phyloP scores from a whole-genome alignment of 2,888 invertebrate genomes.

The Altica lythri region DNA sequence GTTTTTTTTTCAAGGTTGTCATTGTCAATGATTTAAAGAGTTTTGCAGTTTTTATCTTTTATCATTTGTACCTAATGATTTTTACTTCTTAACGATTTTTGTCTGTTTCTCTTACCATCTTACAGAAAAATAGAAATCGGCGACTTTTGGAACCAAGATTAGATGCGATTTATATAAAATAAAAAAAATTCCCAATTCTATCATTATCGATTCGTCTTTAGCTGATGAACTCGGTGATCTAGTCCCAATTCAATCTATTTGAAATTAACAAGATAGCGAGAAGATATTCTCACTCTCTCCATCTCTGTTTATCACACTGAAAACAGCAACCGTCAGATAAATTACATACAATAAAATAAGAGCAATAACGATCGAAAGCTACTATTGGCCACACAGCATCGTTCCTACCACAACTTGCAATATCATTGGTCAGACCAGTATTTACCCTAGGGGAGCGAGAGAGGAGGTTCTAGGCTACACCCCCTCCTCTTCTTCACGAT shows the following conservation, averaged over 20 bases:
- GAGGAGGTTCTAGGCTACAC: slow-evolving; percentile 27
- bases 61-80: no score
- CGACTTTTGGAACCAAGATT: no score
- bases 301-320: slow-evolving; percentile 22
- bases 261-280: slow-evolving; percentile 30
- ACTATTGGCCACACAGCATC: no score
- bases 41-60: no score
- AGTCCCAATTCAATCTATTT: slow-evolving; percentile 21
- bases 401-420: slow-evolving; percentile 23
- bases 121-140: no score
- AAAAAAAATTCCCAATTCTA: neutral
- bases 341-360: slow-evolving; percentile 31
- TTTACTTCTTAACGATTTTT: no score
- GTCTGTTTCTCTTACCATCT: no score
- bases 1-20: no score
- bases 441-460: slow-evolving; percentile 27
- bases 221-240: slow-evolving; percentile 20
- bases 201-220: slow-evolving; percentile 20
- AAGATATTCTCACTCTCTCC: slow-evolving; percentile 19
- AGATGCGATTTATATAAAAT: no score
- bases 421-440: slow-evolving; percentile 31
- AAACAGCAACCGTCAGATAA: slow-evolving; percentile 24
- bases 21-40: no score
- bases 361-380: slow-evolving; percentile 18
- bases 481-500: slow-evolving; percentile 27